Evolutionary conservation across 2,797 vertebrate genomes (phyloP), one percentile per base, ranked within the genome.

Genomic region (Bovichtus diacanthus): DNA sequence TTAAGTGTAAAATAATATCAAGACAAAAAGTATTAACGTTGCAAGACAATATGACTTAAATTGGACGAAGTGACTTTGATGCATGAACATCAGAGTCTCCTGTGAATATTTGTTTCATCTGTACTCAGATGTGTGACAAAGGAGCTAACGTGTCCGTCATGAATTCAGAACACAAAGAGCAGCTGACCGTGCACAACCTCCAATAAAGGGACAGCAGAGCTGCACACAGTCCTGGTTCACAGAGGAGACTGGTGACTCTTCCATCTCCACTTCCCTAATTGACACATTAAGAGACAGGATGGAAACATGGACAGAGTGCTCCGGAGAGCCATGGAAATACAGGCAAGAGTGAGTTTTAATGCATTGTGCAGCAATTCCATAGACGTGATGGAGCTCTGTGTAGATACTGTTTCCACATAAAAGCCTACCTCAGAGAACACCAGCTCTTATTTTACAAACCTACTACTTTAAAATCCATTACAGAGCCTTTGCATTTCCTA

Each of bases 391-490:
- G 73, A 74, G 53, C 64, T 68, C 23, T 3, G 23, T 50, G 44
- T 25, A 59, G 64, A 76, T 56, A 80, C 78, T 50, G 67, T 76
- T 72, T 46, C 70, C 67, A 55, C 72, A 73, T 54, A 77, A 88
- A 85, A 87, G 87, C 72, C 9, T 43, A 46, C 67, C 12, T 46
- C 50, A 58, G 64, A 62, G 19, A 76, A 63, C 18, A 59, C 59
- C 6, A 27, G 44, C 47, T 59, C 47, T 72, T 72, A 64, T 84
- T 78, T 81, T 76, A 60, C 65, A 78, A 80, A 68, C 34, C 59
- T 68, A 16, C 63, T 71, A 78, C 67, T 87, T 77, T 83, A 87
- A 86, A 86, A 83, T 87, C 86, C 85, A 90, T 90, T 82, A 82
- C 6, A 4, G 54, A 70, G 38, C 16, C 44, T 21, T 19, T 56